Base-by-base conservation (phyloP, 2,888 invertebrate species). In the Acronicta leporina region DNA sequence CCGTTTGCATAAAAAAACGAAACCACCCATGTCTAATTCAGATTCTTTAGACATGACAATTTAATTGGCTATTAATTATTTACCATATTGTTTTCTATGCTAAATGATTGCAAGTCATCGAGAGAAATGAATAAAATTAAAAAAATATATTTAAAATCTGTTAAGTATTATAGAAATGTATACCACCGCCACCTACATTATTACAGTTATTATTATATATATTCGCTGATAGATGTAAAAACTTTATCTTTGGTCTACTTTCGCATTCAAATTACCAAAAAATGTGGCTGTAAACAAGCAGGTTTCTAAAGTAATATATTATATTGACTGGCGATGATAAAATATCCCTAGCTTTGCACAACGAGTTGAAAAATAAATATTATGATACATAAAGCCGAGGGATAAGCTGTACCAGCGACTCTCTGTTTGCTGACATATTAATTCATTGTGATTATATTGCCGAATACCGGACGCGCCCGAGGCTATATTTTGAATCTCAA, bases 351-450 rank as follows among this genome's bases (percentile, higher is more conserved):
- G 59, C 43, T 53, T 60, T 15, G 49, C 55, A 58, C 59, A 27
- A 54, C 47, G 47, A 66, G 55, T 63, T 20, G 4, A 3, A 57
- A 75, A 72, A 75, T 75, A 63, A 68, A 68, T 64, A 64, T 65
- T 63, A 64, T 72, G 54, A 62, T 60, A 75, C 62, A 55, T 60
- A 55, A 52, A 63, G 38, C 51, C 53, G 30, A 56, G 55, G 51
- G 54, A 75, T 60, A 53, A 68, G 48, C 62, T 55, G 64, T 55
- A 59, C 54, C 8, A 57, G 48, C 60, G 48, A 56, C 42, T 68
- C 60, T 61, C 43, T 72, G 62, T 65, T 73, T 53, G 48, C 42
- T 53, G 52, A 59, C 60, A 65, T 61, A 58, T 61, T 75, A 63
- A 68, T 63, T 75, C 33, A 50, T 63, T 68, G 50, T 63, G 48